Evolutionary conservation across 2,113 vertebrate genomes (phyloP).

Genomic region (Mellivora capensis): DNA sequence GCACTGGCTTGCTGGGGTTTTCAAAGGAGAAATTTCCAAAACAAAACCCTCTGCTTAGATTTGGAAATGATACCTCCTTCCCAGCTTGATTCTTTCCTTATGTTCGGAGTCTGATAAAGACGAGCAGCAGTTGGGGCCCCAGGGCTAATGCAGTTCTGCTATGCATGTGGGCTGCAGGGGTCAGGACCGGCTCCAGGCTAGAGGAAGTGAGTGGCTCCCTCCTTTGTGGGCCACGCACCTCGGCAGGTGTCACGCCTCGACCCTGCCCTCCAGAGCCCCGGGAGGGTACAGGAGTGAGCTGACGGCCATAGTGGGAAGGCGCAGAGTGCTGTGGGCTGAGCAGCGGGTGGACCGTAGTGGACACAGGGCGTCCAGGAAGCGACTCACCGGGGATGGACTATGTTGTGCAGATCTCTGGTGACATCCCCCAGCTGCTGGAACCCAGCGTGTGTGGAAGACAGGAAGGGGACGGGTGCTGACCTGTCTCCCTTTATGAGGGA

Average conservation of each 20-base stretch:
- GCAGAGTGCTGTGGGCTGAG: not conserved
- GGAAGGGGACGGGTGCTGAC: not conserved
- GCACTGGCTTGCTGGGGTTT: conserved; percentile 14
- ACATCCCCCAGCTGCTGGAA: too few relatives aligned
- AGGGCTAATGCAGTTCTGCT: not conserved
- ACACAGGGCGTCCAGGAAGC: not conserved
- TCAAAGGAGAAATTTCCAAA: conserved; percentile 54
- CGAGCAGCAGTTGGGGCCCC: not conserved
- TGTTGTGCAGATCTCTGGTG: fast-evolving
- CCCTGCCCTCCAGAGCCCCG: not conserved
- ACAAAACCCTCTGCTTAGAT: conserved; percentile 51
- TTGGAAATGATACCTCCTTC: conserved; percentile 64
- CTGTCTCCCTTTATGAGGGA: not conserved
- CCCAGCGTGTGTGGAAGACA: too few relatives aligned
- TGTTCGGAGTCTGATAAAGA: conserved; percentile 47
- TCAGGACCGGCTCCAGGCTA: not conserved
- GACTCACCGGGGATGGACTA: not conserved
- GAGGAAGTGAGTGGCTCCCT: not conserved
- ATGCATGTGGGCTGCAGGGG: not conserved
- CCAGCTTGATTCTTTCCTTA: conserved; percentile 55
- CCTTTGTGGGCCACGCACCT: not conserved
- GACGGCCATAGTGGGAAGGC: not conserved
- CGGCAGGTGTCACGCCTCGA: not conserved
- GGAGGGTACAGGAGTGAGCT: not conserved
- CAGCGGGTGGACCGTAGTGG: not conserved